Conservation (phyloP, 2,113 vertebrate genomes). For the Gulo gulo region DNA sequence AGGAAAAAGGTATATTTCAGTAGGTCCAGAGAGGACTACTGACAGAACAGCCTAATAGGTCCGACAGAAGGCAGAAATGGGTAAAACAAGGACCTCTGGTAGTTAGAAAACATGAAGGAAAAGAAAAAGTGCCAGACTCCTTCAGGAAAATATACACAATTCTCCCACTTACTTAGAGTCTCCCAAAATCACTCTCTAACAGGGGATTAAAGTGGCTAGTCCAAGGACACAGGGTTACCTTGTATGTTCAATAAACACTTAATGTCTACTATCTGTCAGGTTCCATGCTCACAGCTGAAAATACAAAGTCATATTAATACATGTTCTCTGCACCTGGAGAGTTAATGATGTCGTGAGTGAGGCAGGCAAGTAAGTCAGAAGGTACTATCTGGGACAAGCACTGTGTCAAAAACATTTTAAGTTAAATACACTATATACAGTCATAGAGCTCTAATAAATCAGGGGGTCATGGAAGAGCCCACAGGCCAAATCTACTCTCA, state of each 20-base stretch:
- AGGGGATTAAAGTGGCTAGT: background rate
- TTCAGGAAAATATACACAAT: background rate
- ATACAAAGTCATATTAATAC: background rate
- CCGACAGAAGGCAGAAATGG: background rate
- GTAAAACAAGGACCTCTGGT: background rate
- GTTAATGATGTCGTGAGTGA: background rate
- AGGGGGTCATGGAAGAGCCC: background rate
- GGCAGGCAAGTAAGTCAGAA: background rate
- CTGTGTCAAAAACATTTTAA: background rate
- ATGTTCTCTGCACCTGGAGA: background rate
- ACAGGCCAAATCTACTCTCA: background rate
- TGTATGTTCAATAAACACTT: background rate
- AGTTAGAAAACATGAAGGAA: background rate
- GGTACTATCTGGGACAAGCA: background rate
- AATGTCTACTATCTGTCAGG: background rate
- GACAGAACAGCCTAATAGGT: background rate
- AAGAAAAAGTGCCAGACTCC: background rate
- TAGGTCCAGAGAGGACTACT: background rate
- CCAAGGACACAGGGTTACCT: background rate
- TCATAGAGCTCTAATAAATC: background rate
- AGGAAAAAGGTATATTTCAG: background rate
- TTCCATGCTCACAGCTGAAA: background rate
- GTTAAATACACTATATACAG: background rate
- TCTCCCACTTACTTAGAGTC: background rate
- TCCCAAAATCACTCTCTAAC: background rate